Base-by-base conservation (phyloP, 2,113 vertebrate species). In the Peromyscus californicus region DNA sequence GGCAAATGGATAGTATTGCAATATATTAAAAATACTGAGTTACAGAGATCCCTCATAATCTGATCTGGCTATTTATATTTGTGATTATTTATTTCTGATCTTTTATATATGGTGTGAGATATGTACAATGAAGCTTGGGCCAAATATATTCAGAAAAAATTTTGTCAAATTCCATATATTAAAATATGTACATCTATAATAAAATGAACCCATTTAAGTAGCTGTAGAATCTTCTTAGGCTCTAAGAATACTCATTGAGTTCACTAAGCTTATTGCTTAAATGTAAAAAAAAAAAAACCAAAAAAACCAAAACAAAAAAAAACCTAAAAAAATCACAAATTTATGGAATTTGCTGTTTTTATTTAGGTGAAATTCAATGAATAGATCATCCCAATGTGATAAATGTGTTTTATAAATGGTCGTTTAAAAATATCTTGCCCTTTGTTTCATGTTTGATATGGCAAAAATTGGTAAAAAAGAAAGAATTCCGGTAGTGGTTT, bases 401-500 rank as follows among this genome's bases (percentile, higher is more conserved):
- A 13, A 72, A 84, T 16, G 2, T 1, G 83, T 61, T 84, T 91
- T 45, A 90, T 84, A 91, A 89, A 2, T 51, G 69, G 67, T 0
- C 59, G 17, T 80, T 63, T 90, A 89, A 7, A 86, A 83, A 95
- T 1, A 90, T 7, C 78, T 85, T 4, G 31, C 78, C 7, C 7
- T 31, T 93, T 80, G 82, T 10, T 93, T 95, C 24, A 51, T 42
- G 15, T 87, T 90, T 96, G 10, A 24, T 78, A 39, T 39, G 70
- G 5, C 90, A 12, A 87, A 39, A 45, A 24, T 79, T 90, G 91
- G 9, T n/a, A 59, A 61, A 59, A 83, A 89, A n/a, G 0, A 54
- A 31, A 42, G 0, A 79, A 54, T 19, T 79, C 16, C 29, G 54
- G 33, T 12, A 19, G 7, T 54, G 48, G 31, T 79, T 79, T 79